Evolutionary conservation across 1,140 invertebrate genomes (phyloP).

Genomic region (Temnothorax longispinosus): DNA sequence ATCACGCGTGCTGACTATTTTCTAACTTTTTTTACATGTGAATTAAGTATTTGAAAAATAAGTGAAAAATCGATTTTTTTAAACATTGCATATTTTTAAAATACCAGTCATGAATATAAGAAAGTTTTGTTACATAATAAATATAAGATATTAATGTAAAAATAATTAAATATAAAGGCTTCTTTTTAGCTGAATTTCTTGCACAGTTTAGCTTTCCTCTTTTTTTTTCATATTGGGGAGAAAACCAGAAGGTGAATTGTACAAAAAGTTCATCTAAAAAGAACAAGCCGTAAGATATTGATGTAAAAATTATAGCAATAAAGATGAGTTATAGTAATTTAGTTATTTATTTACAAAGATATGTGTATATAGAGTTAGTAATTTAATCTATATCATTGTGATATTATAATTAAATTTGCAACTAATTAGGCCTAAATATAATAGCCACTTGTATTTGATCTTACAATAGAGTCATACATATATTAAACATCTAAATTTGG

Average conservation of each 20-base stretch:
- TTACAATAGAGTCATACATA: constrained; percentile 12
- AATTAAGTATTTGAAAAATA: not conserved
- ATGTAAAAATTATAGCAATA: constrained; percentile 7
- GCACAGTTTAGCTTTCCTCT: no score
- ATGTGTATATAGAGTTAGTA: constrained; percentile 35
- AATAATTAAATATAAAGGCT: not conserved
- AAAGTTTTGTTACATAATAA: not conserved
- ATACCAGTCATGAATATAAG: no score
- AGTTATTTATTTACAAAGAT: constrained; percentile 61
- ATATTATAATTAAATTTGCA: constrained; percentile 45
- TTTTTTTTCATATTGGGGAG: no score
- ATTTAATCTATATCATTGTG: constrained; percentile 35
- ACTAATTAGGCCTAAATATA: constrained; percentile 36
- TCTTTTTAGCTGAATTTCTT: no score
- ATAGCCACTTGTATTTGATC: constrained; percentile 16
- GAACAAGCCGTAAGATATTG: not conserved
- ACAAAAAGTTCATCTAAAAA: no score
- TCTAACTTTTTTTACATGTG: constrained; percentile 63
- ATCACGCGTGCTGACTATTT: constrained; percentile 75
- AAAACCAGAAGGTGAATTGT: no score
- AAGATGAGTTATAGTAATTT: constrained; percentile 25
- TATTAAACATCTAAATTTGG: constrained; percentile 42
- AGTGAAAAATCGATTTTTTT: no score
- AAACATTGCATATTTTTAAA: not conserved
- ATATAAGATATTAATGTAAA: not conserved